Conservation (phyloP, 1,140 invertebrate species). For the Caenorhabditis brenneri region DNA sequence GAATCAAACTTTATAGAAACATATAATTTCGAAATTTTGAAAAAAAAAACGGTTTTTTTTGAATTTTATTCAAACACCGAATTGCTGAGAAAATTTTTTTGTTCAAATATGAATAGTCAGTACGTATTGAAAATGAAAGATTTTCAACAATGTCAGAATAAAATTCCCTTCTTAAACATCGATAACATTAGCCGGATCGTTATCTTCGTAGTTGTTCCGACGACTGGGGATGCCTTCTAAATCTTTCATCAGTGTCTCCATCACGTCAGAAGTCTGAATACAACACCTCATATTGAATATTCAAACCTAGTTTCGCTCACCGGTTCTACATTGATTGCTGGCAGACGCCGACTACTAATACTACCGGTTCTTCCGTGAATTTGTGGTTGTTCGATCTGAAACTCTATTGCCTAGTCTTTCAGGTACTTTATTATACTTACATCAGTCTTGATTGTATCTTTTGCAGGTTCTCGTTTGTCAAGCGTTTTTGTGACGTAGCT, state of each 20-base stretch:
- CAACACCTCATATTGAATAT: too few relatives aligned
- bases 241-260: slow-evolving; percentile 20
- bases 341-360: not conserved
- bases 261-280: slow-evolving; percentile 8
- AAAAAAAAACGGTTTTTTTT: too few relatives aligned
- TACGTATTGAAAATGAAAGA: too few relatives aligned
- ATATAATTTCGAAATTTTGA: too few relatives aligned
- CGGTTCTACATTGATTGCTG: slow-evolving; percentile 23
- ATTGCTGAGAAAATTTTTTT: too few relatives aligned
- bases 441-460: not conserved
- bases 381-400: slow-evolving; percentile 28
- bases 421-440: not conserved
- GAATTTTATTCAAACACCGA: too few relatives aligned
- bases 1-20: too few relatives aligned
- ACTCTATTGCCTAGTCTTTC: too few relatives aligned
- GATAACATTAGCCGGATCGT: slow-evolving; percentile 13
- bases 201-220: slow-evolving; percentile 23
- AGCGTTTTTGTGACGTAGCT: slow-evolving; percentile 26
- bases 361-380: slow-evolving; percentile 17
- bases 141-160: too few relatives aligned
- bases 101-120: too few relatives aligned
- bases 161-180: slow-evolving; percentile 9
- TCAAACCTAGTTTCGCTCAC: not conserved
- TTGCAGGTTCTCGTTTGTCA: not conserved
- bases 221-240: slow-evolving; percentile 2